Percentiles rank a stretch among this genome's conserved stretches.
Evolutionary conservation across 2,113 vertebrate species (phyloP).

Genomic region (Lontra canadensis): DNA sequence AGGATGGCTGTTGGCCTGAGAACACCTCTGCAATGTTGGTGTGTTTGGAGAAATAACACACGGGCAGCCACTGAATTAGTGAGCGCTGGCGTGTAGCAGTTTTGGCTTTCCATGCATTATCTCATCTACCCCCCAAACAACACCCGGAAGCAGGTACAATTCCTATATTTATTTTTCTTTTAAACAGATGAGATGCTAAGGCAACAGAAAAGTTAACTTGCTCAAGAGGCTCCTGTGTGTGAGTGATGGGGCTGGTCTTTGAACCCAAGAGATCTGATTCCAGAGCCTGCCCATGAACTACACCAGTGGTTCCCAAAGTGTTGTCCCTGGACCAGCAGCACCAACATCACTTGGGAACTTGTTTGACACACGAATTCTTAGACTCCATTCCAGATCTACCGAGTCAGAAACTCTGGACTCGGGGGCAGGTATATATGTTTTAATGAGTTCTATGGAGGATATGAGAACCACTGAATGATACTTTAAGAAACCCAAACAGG

Average conservation of each 20-base stretch:
- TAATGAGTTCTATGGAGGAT: background rate
- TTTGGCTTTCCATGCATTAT: background rate
- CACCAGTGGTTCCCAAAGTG: background rate
- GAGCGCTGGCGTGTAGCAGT: background rate
- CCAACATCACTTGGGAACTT: background rate
- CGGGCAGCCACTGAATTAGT: background rate
- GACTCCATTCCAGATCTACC: background rate
- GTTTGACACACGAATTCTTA: background rate
- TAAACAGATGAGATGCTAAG: background rate
- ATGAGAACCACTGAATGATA: background rate
- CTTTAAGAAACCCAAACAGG: background rate
- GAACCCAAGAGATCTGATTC: background rate
- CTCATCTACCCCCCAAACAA: background rate
- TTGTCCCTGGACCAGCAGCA: background rate
- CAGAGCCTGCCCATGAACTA: background rate
- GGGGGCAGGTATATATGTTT: background rate
- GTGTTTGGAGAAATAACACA: background rate
- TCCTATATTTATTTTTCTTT: background rate
- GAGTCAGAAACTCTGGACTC: background rate
- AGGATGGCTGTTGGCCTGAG: rapidly evolving
- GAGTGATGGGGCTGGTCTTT: background rate
- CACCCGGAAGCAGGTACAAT: background rate
- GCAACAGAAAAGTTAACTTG: background rate
- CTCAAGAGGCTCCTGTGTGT: background rate
- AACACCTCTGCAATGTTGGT: background rate